phyloP scores from a whole-genome alignment of 2,888 invertebrate species.

The Pachycephus smyrnensis region DNA sequence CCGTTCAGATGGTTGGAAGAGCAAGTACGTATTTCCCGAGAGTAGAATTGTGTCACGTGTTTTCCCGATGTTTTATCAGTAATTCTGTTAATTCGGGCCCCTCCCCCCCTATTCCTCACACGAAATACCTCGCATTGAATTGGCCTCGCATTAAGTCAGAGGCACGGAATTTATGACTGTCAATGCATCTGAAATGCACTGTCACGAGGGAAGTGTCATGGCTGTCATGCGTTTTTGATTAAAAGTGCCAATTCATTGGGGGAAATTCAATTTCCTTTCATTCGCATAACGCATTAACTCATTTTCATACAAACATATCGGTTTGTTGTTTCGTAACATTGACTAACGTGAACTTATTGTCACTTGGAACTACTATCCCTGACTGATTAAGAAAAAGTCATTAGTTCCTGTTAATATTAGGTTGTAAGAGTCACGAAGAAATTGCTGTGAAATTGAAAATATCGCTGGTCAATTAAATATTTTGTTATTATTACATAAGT shows the following conservation, averaged over 20 bases:
- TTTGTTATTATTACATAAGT: background rate
- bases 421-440: background rate
- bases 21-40: conserved; percentile 90
- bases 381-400: background rate
- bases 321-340: background rate
- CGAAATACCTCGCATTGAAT: background rate
- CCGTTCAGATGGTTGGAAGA: conserved; percentile 98
- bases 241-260: background rate
- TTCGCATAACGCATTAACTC: conserved; percentile 8
- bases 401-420: background rate
- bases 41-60: conserved; percentile 63
- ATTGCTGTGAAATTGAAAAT: background rate
- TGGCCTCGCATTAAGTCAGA: background rate
- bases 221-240: background rate
- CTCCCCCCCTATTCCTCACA: background rate
- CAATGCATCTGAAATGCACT: background rate
- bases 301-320: conserved; percentile 4
- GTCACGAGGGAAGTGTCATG: background rate
- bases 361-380: background rate
- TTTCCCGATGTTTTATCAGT: conserved; percentile 37
- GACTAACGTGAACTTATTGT: background rate
- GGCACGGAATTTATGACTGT: background rate
- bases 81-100: conserved; percentile 16
- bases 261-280: conserved; percentile 11
- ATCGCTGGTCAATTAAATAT: background rate